Conservation (phyloP, 2,797 vertebrate genomes). For the Tolypeutes matacus region DNA sequence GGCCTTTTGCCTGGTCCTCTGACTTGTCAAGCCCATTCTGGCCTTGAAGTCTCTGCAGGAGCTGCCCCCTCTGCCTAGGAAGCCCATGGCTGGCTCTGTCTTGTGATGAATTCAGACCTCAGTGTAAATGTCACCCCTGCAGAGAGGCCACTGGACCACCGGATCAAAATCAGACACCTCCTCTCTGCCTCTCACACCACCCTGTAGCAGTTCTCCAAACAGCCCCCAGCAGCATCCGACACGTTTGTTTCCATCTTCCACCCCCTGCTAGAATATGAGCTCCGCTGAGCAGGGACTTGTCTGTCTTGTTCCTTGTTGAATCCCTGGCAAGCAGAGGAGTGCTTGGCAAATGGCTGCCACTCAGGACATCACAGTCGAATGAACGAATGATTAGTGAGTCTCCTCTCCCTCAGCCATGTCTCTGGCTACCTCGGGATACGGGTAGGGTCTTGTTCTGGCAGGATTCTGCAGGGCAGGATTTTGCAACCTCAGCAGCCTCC, state of each 20-base stretch:
- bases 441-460: not conserved
- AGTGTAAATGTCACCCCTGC: not conserved
- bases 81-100: not conserved
- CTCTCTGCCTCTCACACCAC: rapidly evolving
- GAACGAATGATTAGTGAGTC: not conserved
- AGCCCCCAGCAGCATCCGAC: rapidly evolving
- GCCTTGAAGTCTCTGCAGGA: not conserved
- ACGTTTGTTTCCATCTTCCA: not conserved
- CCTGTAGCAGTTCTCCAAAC: not conserved
- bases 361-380: not conserved
- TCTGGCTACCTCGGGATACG: not conserved
- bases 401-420: not conserved
- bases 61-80: not conserved
- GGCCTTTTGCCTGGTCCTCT: not conserved
- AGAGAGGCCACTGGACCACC: not conserved
- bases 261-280: not conserved
- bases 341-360: rapidly evolving
- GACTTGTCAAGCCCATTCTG: too few species aligned
- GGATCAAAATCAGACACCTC: not conserved
- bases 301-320: not conserved
- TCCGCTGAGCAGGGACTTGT: not conserved
- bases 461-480: not conserved
- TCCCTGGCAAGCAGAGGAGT: not conserved
- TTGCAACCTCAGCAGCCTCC: not conserved
- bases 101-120: not conserved